These are phyloP conservation scores for Vanessa cardui DNA, from an alignment of 2,888 invertebrate species.

Conservation along the genomic window DNA sequence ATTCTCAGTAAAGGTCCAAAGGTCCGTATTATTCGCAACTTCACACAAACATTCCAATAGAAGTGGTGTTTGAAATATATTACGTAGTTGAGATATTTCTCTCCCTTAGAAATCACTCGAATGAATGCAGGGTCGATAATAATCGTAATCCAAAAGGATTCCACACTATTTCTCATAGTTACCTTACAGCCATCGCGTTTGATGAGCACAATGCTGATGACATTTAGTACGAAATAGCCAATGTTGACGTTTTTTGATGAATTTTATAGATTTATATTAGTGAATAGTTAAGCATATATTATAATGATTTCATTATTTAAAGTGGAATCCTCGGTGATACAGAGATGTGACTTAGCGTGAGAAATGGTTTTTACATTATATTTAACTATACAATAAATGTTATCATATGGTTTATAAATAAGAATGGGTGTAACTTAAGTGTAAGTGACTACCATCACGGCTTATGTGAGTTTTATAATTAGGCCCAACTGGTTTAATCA, in stretches of 20 bases:
- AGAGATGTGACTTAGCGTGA: slow-evolving; percentile 57
- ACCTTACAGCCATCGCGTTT: slow-evolving; percentile 37
- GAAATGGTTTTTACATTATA: slow-evolving; percentile 36
- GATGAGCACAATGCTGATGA: slow-evolving; percentile 28
- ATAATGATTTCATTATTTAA: slow-evolving; percentile 33
- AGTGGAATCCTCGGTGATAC: slow-evolving; percentile 57
- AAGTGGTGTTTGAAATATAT: slow-evolving; percentile 43
- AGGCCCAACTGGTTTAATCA: slow-evolving; percentile 18
- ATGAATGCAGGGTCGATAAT: slow-evolving; percentile 62
- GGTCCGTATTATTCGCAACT: slow-evolving; percentile 45
- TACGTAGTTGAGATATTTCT: slow-evolving; percentile 42
- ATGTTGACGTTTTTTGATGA: slow-evolving; percentile 33
- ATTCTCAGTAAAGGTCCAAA: background rate
- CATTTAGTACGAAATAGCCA: slow-evolving; percentile 13
- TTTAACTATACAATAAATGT: slow-evolving; percentile 37
- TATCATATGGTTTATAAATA: slow-evolving; percentile 35
- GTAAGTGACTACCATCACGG: slow-evolving; percentile 32
- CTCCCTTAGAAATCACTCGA: slow-evolving; percentile 65
- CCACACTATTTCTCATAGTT: slow-evolving; percentile 52
- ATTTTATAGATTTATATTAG: slow-evolving; percentile 31
- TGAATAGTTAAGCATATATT: slow-evolving; percentile 26
- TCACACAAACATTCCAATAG: slow-evolving; percentile 55
- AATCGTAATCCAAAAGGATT: slow-evolving; percentile 58
- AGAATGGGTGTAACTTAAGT: slow-evolving; percentile 40
- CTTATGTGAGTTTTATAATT: background rate